phyloP scores from a whole-genome alignment of 2,113 vertebrate species.

The Bufo gargarizans region DNA sequence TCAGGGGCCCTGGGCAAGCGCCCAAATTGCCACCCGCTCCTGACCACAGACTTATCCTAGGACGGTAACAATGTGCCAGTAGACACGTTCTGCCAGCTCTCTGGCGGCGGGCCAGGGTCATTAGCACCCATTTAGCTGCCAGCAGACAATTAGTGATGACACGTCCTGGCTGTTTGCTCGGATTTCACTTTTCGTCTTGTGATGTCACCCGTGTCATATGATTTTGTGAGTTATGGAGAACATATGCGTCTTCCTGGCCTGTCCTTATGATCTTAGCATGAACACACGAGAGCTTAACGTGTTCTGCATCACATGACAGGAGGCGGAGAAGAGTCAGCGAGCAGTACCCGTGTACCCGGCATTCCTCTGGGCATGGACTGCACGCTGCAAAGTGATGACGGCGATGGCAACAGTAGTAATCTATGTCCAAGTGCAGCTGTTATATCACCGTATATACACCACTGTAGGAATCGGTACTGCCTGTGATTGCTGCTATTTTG shows the following conservation, averaged over 20 bases:
- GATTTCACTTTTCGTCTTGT: neutral
- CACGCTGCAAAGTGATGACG: neutral
- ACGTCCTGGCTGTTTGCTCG: neutral
- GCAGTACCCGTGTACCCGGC: neutral
- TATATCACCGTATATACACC: too few relatives aligned
- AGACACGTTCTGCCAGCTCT: neutral
- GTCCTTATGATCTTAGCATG: neutral
- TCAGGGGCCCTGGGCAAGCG: neutral
- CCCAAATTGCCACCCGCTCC: neutral
- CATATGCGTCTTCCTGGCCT: neutral
- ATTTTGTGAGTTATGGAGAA: slow-evolving; percentile 11
- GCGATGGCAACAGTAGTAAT: neutral
- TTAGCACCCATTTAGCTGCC: neutral
- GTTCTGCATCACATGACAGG: neutral
- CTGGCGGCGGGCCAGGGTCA: neutral
- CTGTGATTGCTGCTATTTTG: too few relatives aligned
- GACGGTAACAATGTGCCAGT: neutral
- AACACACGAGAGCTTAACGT: neutral
- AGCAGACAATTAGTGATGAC: neutral
- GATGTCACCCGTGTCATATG: neutral
- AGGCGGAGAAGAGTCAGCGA: neutral
- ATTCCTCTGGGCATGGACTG: neutral
- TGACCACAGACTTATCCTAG: too few relatives aligned
- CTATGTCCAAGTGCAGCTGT: neutral
- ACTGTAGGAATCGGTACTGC: too few relatives aligned